Conservation (phyloP, 2,113 vertebrate species). For the Ondatra zibethicus region DNA sequence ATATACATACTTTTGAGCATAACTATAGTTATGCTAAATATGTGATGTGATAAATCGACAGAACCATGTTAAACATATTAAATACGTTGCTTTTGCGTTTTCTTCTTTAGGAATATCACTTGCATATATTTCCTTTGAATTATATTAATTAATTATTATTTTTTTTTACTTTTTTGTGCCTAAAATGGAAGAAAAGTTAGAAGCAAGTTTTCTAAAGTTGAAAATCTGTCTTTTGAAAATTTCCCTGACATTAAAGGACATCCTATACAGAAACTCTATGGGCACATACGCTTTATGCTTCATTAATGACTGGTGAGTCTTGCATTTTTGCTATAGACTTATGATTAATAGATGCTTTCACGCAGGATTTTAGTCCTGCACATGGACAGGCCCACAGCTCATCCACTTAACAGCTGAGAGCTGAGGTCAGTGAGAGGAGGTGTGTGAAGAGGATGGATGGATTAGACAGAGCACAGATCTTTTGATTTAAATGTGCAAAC, state of each 20-base stretch:
- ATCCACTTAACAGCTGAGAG: constrained; percentile 17
- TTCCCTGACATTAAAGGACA: not conserved
- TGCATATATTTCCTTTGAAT: constrained; percentile 19
- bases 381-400: not conserved
- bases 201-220: constrained; percentile 28
- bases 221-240: constrained; percentile 55
- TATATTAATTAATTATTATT: not conserved
- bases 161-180: not conserved
- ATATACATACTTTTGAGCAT: not conserved
- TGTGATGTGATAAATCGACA: not conserved
- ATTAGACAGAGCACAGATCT: constrained; percentile 9
- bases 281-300: not conserved
- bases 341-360: not conserved
- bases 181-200: not conserved
- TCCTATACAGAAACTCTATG: constrained; percentile 2
- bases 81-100: not conserved
- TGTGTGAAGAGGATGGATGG: not conserved
- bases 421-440: not conserved
- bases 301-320: constrained; percentile 8
- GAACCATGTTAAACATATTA: not conserved
- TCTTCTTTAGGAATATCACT: constrained; percentile 12
- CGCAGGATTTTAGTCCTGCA: not conserved
- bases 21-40: not conserved
- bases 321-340: constrained; percentile 9
- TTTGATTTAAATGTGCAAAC: constrained; percentile 21